Percentiles rank a stretch among this genome's conserved stretches.
These are phyloP conservation scores for Geotrypetes seraphini DNA, from an alignment of 2,797 vertebrate genomes.

Conservation along the genomic window DNA sequence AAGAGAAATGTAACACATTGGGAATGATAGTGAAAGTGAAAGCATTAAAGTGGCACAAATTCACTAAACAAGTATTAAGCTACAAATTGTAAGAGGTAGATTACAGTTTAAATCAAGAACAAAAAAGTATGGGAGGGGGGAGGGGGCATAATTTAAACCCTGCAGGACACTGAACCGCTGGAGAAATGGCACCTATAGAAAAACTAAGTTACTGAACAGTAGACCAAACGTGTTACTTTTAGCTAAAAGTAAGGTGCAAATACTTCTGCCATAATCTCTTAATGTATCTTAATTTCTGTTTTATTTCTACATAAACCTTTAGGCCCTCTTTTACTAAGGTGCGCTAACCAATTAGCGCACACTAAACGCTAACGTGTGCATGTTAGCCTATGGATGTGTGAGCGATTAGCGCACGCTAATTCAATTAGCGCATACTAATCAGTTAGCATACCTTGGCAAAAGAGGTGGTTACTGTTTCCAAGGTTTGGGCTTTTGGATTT, in stretches of 20 bases:
- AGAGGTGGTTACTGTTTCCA: slow-evolving; percentile 21
- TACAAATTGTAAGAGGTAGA: slow-evolving; percentile 70
- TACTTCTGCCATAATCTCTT: too few species aligned
- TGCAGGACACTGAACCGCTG: slow-evolving; percentile 7
- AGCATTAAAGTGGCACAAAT: slow-evolving; percentile 55
- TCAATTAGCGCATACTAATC: too few species aligned
- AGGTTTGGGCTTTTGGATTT: slow-evolving; percentile 7
- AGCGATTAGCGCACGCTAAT: too few species aligned
- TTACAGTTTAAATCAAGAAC: slow-evolving; percentile 53
- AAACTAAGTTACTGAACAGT: slow-evolving; percentile 9
- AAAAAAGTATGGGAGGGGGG: slow-evolving; percentile 26
- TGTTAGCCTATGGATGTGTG: too few species aligned
- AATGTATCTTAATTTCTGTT: too few species aligned
- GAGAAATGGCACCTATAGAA: slow-evolving; percentile 18
- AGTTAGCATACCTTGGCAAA: too few species aligned
- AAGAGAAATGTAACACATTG: slow-evolving; percentile 64
- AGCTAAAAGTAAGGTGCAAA: too few species aligned
- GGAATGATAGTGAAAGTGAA: slow-evolving; percentile 62
- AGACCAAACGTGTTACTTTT: slow-evolving; percentile 8
- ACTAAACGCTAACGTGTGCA: too few species aligned
- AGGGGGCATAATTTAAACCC: slow-evolving; percentile 11
- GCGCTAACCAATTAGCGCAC: too few species aligned
- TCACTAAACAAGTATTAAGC: slow-evolving; percentile 57
- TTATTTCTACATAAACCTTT: slow-evolving; percentile 29
- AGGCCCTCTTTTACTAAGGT: too few species aligned